These are phyloP conservation scores for Poecile montanus DNA, from an alignment of 2,797 vertebrate species.

Conservation along the genomic window DNA sequence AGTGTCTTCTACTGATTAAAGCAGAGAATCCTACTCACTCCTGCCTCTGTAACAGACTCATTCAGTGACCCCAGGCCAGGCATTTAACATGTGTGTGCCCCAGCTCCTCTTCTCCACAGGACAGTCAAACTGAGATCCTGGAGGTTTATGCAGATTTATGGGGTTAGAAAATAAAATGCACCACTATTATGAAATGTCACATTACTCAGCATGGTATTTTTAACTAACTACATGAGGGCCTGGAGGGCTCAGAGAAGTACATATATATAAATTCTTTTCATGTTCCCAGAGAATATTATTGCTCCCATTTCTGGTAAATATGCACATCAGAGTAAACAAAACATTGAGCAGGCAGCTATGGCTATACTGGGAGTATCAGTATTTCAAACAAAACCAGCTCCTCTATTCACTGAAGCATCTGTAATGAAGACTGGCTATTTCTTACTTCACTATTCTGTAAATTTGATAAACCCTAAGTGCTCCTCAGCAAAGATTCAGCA, in stretches of 20 bases:
- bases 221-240: not conserved
- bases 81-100: not conserved
- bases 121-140: not conserved
- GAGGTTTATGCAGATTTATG: not conserved
- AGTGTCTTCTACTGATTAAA: not conserved
- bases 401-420: conserved; percentile 48
- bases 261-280: not conserved
- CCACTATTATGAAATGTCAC: not conserved
- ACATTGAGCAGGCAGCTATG: conserved; percentile 2
- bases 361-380: conserved; percentile 19
- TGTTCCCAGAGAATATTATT: not conserved
- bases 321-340: conserved; percentile 47
- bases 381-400: conserved; percentile 41
- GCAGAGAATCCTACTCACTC: not conserved
- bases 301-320: conserved; percentile 25
- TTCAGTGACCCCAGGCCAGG: not conserved
- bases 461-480: conserved; percentile 17
- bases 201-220: conserved; percentile 23
- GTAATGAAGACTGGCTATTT: conserved; percentile 43
- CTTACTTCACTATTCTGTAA: conserved; percentile 30
- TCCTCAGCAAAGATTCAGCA: conserved; percentile 34
- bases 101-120: not conserved
- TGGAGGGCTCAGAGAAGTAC: not conserved
- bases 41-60: not conserved
- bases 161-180: conserved; percentile 12